Evolutionary conservation across 2,113 vertebrate species (phyloP).

Genomic region (Pheucticus melanocephalus): DNA sequence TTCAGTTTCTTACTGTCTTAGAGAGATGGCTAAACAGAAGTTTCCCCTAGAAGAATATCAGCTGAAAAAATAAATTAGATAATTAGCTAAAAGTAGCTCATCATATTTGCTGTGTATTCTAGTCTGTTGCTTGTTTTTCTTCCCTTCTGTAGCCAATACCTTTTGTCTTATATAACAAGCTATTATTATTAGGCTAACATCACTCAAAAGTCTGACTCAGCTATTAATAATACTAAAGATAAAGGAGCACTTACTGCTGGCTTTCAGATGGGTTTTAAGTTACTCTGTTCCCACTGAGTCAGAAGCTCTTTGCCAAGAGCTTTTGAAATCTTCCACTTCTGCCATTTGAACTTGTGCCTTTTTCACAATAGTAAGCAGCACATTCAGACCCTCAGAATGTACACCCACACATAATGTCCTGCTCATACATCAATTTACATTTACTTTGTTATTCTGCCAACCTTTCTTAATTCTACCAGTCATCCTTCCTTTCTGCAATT

Average conservation of each 20-base stretch:
- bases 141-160: not conserved
- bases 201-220: not conserved
- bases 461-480: not conserved
- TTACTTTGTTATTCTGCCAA: slow-evolving; percentile 16
- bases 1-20: not conserved
- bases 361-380: not conserved
- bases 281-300: not conserved
- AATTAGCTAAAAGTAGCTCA: not conserved
- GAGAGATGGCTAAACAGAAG: not conserved
- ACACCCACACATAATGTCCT: not conserved
- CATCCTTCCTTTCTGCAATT: not conserved
- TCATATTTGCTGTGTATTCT: not conserved
- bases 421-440: not conserved
- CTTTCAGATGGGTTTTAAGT: not conserved
- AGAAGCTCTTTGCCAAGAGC: not conserved
- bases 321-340: not conserved
- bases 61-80: not conserved
- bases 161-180: not conserved
- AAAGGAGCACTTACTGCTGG: not conserved
- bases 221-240: not conserved
- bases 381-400: not conserved
- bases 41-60: not conserved
- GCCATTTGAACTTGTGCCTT: not conserved
- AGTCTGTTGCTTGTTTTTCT: not conserved
- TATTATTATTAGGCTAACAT: not conserved